phyloP scores from a whole-genome alignment of 2,888 invertebrate genomes.

The Mongoloraphidia duomilia region DNA sequence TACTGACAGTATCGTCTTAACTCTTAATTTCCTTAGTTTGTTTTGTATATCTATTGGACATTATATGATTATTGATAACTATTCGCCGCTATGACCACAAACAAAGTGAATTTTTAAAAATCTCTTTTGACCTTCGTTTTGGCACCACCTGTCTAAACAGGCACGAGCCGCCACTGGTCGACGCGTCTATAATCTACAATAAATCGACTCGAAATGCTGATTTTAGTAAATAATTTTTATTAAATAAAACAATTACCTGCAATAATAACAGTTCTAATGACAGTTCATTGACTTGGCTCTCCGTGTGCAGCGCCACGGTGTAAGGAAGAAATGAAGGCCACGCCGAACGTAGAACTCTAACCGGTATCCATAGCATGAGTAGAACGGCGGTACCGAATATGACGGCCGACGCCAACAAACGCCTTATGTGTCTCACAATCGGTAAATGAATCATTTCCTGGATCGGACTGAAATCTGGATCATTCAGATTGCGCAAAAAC shows the following conservation, averaged over 20 bases:
- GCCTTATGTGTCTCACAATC: constrained; percentile 76
- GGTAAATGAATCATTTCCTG: constrained; percentile 98
- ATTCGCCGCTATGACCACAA: too few relatives aligned
- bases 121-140: too few relatives aligned
- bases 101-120: too few relatives aligned
- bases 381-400: constrained; percentile 93
- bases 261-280: constrained; percentile 82
- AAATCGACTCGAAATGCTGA: too few relatives aligned
- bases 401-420: constrained; percentile 84
- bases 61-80: too few relatives aligned
- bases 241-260: constrained; percentile 40
- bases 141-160: too few relatives aligned
- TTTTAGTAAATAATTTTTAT: too few relatives aligned
- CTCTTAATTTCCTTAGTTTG: too few relatives aligned
- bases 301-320: constrained; percentile 69
- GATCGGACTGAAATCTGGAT: constrained; percentile 98
- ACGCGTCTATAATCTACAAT: too few relatives aligned
- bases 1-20: too few relatives aligned
- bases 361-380: constrained; percentile 91
- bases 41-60: too few relatives aligned
- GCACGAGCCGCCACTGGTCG: too few relatives aligned
- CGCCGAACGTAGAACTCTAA: constrained; percentile 64
- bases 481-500: constrained; percentile 95
- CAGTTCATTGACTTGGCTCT: constrained; percentile 83
- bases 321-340: constrained; percentile 90